A percentile compares a stretch with the other conserved stretches of the same genome.
phyloP scores from a whole-genome alignment of 2,888 invertebrate species.

The Auanema sp. region DNA sequence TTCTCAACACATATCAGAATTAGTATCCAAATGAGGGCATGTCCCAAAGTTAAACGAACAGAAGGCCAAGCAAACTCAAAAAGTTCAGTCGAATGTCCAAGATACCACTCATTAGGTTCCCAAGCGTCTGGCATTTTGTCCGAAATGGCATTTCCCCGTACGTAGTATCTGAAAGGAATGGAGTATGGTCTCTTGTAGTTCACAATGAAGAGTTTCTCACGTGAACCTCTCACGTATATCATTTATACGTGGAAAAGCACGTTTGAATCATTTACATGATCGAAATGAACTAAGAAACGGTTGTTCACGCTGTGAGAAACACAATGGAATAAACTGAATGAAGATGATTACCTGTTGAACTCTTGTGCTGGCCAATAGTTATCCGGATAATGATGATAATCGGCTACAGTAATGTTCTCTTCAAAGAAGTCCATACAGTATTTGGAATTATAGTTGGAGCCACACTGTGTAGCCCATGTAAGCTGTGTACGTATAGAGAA shows the following conservation, averaged over 20 bases:
- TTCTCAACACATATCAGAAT: constrained; percentile 25
- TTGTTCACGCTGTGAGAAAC: too few relatives aligned
- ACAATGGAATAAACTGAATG: neutral
- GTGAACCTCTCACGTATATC: too few relatives aligned
- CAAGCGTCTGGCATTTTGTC: constrained; percentile 25
- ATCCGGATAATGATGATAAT: constrained; percentile 32
- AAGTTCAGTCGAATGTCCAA: constrained; percentile 24
- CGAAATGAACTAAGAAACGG: too few relatives aligned
- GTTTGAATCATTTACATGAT: too few relatives aligned
- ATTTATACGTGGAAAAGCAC: too few relatives aligned
- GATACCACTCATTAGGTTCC: constrained; percentile 48
- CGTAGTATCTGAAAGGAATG: constrained; percentile 28
- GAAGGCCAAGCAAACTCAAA: constrained; percentile 35
- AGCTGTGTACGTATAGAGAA: constrained; percentile 32
- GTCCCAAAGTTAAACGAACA: constrained; percentile 24
- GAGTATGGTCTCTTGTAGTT: too few relatives aligned
- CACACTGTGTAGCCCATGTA: constrained; percentile 37
- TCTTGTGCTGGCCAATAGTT: constrained; percentile 54
- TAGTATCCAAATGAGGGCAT: constrained; percentile 31
- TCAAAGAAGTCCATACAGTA: constrained; percentile 28
- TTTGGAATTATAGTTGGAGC: constrained; percentile 24
- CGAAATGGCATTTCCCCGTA: constrained; percentile 23
- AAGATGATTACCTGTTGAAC: constrained; percentile 38
- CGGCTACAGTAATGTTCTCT: constrained; percentile 22
- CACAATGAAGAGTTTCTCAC: too few relatives aligned